Conservation (phyloP, 2,113 vertebrate genomes). For the Morone chrysops region DNA sequence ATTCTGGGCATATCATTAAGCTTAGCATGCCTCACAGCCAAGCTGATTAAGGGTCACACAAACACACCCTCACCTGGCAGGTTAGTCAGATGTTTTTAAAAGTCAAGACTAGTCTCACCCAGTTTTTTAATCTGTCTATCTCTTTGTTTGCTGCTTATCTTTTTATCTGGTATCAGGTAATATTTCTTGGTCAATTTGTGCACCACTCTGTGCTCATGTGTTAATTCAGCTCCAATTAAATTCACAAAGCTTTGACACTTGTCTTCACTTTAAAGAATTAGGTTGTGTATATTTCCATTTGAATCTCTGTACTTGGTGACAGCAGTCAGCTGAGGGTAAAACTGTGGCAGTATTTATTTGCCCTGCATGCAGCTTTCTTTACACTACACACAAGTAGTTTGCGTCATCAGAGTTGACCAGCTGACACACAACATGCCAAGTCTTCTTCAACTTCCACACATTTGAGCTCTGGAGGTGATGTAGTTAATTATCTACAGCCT, state of each 20-base stretch:
- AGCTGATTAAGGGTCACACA: slow-evolving; percentile 1
- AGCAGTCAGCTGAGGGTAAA: not conserved
- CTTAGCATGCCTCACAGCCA: slow-evolving; percentile 15
- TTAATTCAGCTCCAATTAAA: not conserved
- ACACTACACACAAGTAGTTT: slow-evolving; percentile 3
- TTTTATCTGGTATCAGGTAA: slow-evolving; percentile 36
- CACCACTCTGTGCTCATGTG: slow-evolving; percentile 10
- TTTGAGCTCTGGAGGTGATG: slow-evolving; percentile 47
- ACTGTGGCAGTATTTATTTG: slow-evolving; percentile 23
- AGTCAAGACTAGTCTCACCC: not conserved
- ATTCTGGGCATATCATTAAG: slow-evolving; percentile 10
- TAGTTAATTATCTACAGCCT: slow-evolving; percentile 74
- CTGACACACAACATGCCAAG: slow-evolving; percentile 41
- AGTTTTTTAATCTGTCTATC: slow-evolving; percentile 8
- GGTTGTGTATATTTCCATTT: not conserved
- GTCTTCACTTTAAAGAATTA: not conserved
- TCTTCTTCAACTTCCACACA: slow-evolving; percentile 43
- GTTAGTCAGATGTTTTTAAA: not conserved
- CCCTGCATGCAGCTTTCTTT: not conserved
- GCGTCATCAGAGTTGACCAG: slow-evolving; percentile 14
- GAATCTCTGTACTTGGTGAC: slow-evolving; percentile 1
- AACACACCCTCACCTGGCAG: slow-evolving; percentile 30
- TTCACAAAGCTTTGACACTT: not conserved
- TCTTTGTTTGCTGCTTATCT: slow-evolving; percentile 15
- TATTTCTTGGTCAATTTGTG: slow-evolving; percentile 18